phyloP scores from a whole-genome alignment of 2,797 vertebrate species.

The Halcyon smyrnensis region DNA sequence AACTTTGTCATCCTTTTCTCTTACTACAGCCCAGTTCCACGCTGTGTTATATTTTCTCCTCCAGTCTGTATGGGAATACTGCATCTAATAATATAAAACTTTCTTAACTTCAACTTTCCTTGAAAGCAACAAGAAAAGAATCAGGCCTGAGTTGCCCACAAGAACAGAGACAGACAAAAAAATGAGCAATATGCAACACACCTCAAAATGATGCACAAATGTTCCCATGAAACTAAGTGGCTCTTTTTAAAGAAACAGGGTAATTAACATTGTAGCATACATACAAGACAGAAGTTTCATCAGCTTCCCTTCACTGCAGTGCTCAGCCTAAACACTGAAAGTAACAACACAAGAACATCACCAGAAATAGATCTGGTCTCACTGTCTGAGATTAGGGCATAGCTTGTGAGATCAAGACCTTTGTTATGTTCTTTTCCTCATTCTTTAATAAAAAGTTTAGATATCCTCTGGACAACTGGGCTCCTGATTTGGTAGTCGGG shows the following conservation, averaged over 20 bases:
- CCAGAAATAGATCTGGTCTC: neutral
- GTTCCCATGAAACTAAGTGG: neutral
- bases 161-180: neutral
- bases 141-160: neutral
- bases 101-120: neutral
- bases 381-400: neutral
- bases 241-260: neutral
- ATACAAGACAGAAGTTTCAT: neutral
- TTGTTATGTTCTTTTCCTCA: neutral
- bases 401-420: neutral
- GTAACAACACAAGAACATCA: neutral
- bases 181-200: fast-evolving
- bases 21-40: neutral
- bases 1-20: neutral
- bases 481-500: too few species aligned
- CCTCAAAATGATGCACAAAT: neutral
- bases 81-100: neutral
- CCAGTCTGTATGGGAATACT: neutral
- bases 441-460: too few species aligned
- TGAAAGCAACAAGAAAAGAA: neutral
- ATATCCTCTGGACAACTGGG: too few species aligned
- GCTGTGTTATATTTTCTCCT: neutral
- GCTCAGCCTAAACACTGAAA: neutral
- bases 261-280: neutral
- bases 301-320: neutral